Evolutionary conservation across 2,113 vertebrate genomes (phyloP).

Genomic region (Dryoscopus gambensis): DNA sequence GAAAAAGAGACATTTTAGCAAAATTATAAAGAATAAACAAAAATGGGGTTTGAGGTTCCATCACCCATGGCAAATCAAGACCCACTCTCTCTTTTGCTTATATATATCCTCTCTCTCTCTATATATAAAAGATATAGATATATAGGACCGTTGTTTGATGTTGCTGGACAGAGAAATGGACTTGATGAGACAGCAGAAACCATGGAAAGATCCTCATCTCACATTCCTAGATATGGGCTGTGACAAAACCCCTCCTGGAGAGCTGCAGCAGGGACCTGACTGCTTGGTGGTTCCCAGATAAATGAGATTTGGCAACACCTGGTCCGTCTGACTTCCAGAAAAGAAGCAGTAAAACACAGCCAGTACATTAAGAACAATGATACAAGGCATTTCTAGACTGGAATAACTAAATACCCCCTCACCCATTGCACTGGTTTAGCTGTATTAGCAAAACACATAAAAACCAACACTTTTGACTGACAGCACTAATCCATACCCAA

Average conservation of each 20-base stretch:
- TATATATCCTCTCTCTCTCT: rapidly evolving
- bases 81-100: neutral
- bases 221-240: neutral
- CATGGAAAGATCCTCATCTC: neutral
- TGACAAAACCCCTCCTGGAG: neutral
- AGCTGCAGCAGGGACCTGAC: neutral
- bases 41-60: neutral
- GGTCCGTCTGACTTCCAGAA: neutral
- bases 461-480: neutral
- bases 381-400: neutral
- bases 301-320: neutral
- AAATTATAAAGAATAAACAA: neutral
- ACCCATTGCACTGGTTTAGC: neutral
- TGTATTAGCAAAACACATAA: neutral
- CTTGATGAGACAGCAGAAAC: rapidly evolving
- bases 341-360: neutral
- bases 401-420: neutral
- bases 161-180: neutral
- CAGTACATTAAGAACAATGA: neutral
- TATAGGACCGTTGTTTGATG: neutral
- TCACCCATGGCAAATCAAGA: neutral
- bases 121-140: too few species aligned
- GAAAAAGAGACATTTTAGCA: neutral
- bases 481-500: neutral
- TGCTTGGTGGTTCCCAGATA: neutral